phyloP scores from a whole-genome alignment of 1,140 invertebrate genomes.

The Anagrus nilaparvatae region DNA sequence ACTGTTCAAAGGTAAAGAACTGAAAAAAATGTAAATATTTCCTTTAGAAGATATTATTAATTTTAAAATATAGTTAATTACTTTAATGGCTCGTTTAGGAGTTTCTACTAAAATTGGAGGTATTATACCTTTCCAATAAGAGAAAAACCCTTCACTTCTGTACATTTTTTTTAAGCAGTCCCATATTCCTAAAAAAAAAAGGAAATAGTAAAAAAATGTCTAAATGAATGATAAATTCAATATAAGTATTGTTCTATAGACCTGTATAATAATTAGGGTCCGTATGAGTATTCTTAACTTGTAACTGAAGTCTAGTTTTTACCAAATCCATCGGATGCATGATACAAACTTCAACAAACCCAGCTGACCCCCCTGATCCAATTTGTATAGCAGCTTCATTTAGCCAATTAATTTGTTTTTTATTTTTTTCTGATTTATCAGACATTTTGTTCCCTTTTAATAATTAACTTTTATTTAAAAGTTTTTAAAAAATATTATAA shows the following conservation, averaged over 20 bases:
- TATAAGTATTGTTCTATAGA: constrained; percentile 5
- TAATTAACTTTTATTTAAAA: not conserved
- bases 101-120: constrained; percentile 91
- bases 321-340: constrained; percentile 92
- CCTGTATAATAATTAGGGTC: constrained; percentile 48
- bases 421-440: constrained; percentile 12
- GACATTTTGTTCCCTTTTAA: constrained; percentile 10
- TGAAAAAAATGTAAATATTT: constrained; percentile 34
- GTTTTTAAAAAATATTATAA: not conserved
- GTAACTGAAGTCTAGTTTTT: constrained; percentile 80
- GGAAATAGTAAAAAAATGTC: not conserved
- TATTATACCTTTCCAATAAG: constrained; percentile 86
- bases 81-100: constrained; percentile 85
- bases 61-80: constrained; percentile 25
- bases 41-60: constrained; percentile 8
- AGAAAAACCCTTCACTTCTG: constrained; percentile 64
- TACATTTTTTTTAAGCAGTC: constrained; percentile 88
- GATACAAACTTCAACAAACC: constrained; percentile 88
- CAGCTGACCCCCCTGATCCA: constrained; percentile 78
- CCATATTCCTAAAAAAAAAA: constrained; percentile 49
- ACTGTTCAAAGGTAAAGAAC: constrained; percentile 89
- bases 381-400: constrained; percentile 76
- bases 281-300: constrained; percentile 41
- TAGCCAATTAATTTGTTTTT: constrained; percentile 28
- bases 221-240: not conserved